Evolutionary conservation across 2,113 vertebrate species (phyloP), one percentile per base, ranked within the genome.

Genomic region (Aptenodytes patagonicus): DNA sequence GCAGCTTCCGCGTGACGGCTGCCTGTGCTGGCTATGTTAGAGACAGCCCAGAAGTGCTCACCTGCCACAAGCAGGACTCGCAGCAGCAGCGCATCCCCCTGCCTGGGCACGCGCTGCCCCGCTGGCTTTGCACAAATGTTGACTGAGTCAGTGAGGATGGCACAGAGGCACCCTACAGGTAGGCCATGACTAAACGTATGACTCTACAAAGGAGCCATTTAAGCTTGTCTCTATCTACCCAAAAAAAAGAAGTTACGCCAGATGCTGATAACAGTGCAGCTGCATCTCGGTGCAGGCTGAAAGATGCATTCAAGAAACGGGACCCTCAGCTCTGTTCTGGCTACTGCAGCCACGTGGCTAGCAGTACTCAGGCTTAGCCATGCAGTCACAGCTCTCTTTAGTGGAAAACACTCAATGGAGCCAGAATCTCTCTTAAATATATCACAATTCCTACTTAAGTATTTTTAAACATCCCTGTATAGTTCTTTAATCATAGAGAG

Each of bases 21-120:
- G 47, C 29, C 34, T 3, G n/a, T 11, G 62, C 31, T 62, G 44
- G 31, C 25, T 58, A 0, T 0, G 21, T 42, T 2, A 5, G 26
- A 47, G 32, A 17, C 13, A 44, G 73, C 49, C 21, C 0, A 38
- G 38, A 8, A 58, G 77, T 0, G 19, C 60, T 29, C 40, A 4
- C 9, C 49, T 10, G 16, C 26, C 28, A 3, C 0, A 1, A 46
- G 85, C 24, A 52, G 64, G 57, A 10, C 55, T 4, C 0, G 3
- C 47, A 8, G 68, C 31, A 44, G 72, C 62, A 54, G 49, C 1
- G 0, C 17, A 22, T 31, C 25, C 12, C 34, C 49, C 5, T 28
- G 5, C n/a, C 49, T 8, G 2, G 12, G 12, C 40, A 40, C 0
- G 0, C 1, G 0, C 64, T 22, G 49, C 42, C 36, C 36, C 0